A percentile compares a stretch with the other conserved stretches of the same genome.
Evolutionary conservation across 2,797 vertebrate species (phyloP).

Genomic region (Poecilia gillii): DNA sequence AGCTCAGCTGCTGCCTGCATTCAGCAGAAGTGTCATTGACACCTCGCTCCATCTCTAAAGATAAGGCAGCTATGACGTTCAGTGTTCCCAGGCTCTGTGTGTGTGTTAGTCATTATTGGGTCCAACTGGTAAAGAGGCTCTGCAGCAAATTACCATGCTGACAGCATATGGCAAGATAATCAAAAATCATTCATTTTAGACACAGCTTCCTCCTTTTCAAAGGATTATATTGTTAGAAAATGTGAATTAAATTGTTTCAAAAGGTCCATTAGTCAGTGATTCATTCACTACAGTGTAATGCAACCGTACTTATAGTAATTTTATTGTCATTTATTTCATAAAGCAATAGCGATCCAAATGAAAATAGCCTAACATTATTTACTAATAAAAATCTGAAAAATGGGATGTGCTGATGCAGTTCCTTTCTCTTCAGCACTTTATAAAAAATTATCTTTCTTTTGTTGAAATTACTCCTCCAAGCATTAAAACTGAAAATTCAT

Average conservation of each 20-base stretch:
- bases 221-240: neutral
- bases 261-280: conserved; percentile 16
- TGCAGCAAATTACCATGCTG: conserved; percentile 54
- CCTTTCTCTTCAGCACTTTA: neutral
- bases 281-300: neutral
- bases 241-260: neutral
- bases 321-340: neutral
- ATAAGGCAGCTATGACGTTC: conserved; percentile 73
- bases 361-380: neutral
- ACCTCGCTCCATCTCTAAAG: conserved; percentile 77
- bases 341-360: neutral
- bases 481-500: neutral
- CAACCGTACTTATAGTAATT: neutral
- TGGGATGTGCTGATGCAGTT: too few relatives aligned
- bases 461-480: neutral
- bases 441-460: neutral
- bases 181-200: conserved; percentile 36
- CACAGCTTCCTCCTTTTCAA: conserved; percentile 3
- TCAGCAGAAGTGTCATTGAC: conserved; percentile 76
- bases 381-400: neutral
- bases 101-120: conserved; percentile 67
- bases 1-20: conserved; percentile 77
- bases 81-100: conserved; percentile 55
- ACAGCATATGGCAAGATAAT: conserved; percentile 66
- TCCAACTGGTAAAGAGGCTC: conserved; percentile 56